Conservation (phyloP, 2,888 invertebrate species). For the Heliconius hortense region DNA sequence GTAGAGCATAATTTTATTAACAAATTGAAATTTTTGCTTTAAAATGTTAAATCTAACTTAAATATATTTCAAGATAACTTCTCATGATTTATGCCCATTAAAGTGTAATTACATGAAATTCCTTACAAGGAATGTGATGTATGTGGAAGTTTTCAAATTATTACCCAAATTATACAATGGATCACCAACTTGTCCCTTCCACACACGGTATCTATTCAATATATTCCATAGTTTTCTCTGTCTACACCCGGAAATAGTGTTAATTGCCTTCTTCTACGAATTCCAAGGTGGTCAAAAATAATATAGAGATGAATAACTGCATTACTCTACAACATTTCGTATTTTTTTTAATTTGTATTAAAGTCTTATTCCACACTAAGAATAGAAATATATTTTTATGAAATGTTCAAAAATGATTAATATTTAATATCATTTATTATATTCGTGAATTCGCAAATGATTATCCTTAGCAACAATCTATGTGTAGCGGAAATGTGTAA, state of each 20-base stretch:
- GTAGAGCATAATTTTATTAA: no score
- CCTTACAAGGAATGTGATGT: not conserved
- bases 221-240: conserved; percentile 50
- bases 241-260: conserved; percentile 47
- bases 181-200: conserved; percentile 25
- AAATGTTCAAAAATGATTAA: not conserved
- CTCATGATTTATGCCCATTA: not conserved
- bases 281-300: not conserved
- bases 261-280: conserved; percentile 44
- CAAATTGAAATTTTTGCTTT: no score
- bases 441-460: not conserved
- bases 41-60: not conserved
- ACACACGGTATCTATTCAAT: conserved; percentile 49
- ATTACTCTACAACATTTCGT: no score
- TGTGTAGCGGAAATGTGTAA: not conserved
- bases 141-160: conserved; percentile 27
- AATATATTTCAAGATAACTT: not conserved
- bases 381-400: not conserved
- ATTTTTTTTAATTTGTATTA: not conserved
- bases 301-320: not conserved
- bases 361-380: not conserved
- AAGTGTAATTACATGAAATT: conserved; percentile 12
- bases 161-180: conserved; percentile 18
- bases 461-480: not conserved
- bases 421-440: not conserved